A percentile compares a stretch with the other conserved stretches of the same genome.
These are phyloP conservation scores for Stenoptilia bipunctidactyla DNA, from an alignment of 2,888 invertebrate species.

Conservation along the genomic window DNA sequence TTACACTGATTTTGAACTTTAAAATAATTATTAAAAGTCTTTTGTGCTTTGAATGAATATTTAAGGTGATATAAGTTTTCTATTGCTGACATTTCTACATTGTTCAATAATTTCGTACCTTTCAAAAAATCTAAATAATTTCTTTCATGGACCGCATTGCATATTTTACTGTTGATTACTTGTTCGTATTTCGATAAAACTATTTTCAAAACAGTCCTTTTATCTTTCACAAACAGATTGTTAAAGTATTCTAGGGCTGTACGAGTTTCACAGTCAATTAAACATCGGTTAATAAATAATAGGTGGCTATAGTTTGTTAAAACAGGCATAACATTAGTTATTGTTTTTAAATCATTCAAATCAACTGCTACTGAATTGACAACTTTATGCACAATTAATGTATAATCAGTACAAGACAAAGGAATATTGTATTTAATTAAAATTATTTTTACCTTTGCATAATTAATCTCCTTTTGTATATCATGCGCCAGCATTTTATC, in stretches of 20 bases:
- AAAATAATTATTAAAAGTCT: conserved; percentile 38
- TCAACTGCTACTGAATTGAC: conserved; percentile 34
- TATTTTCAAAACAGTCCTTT: conserved; percentile 37
- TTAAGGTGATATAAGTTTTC: conserved; percentile 54
- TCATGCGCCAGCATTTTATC: conserved; percentile 44
- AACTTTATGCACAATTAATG: conserved; percentile 48
- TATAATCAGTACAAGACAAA: conserved; percentile 45
- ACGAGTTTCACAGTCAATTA: conserved; percentile 45
- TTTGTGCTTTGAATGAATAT: conserved; percentile 38
- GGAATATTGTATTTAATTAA: conserved; percentile 61
- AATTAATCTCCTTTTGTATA: conserved; percentile 52
- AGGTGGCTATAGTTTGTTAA: conserved; percentile 39
- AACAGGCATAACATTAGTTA: conserved; percentile 37
- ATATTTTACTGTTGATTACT: conserved; percentile 30
- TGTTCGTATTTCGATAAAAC: conserved; percentile 50
- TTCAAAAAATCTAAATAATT: conserved; percentile 62
- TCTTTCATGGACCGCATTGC: conserved; percentile 34
- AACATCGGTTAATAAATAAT: conserved; percentile 48
- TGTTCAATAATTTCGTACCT: conserved; percentile 36
- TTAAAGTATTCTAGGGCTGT: conserved; percentile 45
- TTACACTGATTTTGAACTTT: conserved; percentile 5
- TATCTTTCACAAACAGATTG: conserved; percentile 30
- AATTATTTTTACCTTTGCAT: conserved; percentile 54
- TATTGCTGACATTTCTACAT: conserved; percentile 32
- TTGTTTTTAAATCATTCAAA: conserved; percentile 42